Evolutionary conservation across 2,797 vertebrate species (phyloP), one percentile per base, ranked within the genome.

Genomic region (Artibeus lituratus): DNA sequence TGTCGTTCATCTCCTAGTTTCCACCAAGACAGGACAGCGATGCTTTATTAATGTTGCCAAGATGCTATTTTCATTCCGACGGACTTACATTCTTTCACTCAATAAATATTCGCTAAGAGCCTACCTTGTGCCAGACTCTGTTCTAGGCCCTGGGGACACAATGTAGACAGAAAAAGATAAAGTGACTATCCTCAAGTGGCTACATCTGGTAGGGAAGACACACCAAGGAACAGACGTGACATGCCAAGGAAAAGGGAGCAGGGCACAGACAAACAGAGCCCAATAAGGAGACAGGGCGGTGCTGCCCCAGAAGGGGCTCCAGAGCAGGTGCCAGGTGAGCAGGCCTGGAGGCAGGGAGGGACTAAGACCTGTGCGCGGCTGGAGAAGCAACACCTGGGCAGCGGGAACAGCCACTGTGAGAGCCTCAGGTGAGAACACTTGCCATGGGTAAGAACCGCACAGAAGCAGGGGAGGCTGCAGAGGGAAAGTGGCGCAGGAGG

Each of bases 1-100:
- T 99, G 96, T 99, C 99, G 97, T 99, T 99, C 99, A 99, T 99
- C 98, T 99, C 99, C 99, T 99, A 97, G 2, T 96, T 4, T 94
- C 92, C 97, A 57, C 32, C 82, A 55, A 91, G 95, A 95, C 81
- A 97, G 84, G 96, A 96, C 3, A 69, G 10, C 11, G 7, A 94
- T 82, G 26, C 32, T 82, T 82, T 42, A 94, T 62, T 76, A 80
- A 85, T 49, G 78, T 0, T 74, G 57, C 70, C 67, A 77, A 74
- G 37, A 93, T 76, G 29, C 9, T 22, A 18, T 47, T 82, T 88
- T 55, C 55, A 32, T 72, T 12, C 44, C 26, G 21, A 51, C 14
- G 49, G 15, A 65, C 47, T 81, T 87, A 86, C 72, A 24, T 67
- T 86, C 21, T 65, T 91, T 94, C 91, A 94, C 15, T 92, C 65